phyloP scores from a whole-genome alignment of 64 coral and sea anemone genomes.

The Actinia tenebrosa region DNA sequence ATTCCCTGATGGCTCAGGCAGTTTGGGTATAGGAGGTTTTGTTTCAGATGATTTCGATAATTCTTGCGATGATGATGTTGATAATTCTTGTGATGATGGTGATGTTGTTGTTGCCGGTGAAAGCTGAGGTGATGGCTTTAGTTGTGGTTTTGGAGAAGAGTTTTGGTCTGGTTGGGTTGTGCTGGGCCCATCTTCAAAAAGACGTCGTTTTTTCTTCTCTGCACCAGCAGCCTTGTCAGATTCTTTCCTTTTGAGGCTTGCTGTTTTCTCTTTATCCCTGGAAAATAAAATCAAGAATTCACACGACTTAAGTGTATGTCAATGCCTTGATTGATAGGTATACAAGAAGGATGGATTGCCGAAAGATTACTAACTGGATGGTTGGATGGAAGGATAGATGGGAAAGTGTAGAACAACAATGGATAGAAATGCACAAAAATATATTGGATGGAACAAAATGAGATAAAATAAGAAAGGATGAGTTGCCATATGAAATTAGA shows the following conservation, averaged over 20 bases:
- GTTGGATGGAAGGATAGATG: too few relatives aligned
- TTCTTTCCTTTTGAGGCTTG: conserved; percentile 32
- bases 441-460: too few relatives aligned
- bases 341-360: too few relatives aligned
- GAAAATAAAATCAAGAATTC: not conserved
- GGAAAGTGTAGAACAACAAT: too few relatives aligned
- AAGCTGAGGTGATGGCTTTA: not conserved
- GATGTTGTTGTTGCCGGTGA: not conserved
- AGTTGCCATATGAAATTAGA: too few relatives aligned
- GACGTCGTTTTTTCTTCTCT: conserved; percentile 11
- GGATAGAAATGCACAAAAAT: too few relatives aligned
- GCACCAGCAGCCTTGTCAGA: conserved; percentile 15
- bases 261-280: conserved; percentile 6
- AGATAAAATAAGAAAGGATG: too few relatives aligned
- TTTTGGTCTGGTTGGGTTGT: not conserved
- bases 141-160: not conserved
- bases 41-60: not conserved
- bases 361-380: too few relatives aligned
- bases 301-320: not conserved
- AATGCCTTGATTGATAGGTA: too few relatives aligned
- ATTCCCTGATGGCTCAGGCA: not conserved
- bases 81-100: not conserved
- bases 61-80: not conserved
- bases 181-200: not conserved
- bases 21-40: not conserved